phyloP scores from a whole-genome alignment of 2,113 vertebrate species.

The Mustelus asterias region DNA sequence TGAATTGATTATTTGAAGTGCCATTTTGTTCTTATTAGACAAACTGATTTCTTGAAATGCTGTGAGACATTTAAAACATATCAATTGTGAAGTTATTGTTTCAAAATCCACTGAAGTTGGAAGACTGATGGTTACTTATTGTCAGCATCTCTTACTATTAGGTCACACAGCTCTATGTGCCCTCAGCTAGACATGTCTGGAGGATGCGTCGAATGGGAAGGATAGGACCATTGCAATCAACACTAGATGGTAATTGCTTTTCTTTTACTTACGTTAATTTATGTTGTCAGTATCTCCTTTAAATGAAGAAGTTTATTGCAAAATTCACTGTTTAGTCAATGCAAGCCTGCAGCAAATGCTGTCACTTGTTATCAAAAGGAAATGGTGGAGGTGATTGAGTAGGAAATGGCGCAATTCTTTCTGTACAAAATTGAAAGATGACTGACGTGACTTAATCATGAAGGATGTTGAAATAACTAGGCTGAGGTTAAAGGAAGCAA shows the following conservation, averaged over 20 bases:
- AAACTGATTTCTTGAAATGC: background rate
- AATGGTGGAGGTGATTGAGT: background rate
- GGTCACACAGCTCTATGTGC: conserved; percentile 95
- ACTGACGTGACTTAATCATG: background rate
- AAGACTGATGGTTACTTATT: background rate
- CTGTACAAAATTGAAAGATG: background rate
- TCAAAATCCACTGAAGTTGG: background rate
- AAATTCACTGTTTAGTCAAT: conserved; percentile 6
- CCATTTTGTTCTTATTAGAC: background rate
- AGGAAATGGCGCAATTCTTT: background rate
- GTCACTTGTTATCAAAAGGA: background rate
- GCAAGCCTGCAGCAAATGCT: background rate
- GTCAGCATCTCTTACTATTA: conserved; percentile 45
- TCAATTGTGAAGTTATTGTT: conserved; percentile 5
- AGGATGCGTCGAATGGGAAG: conserved; percentile 87
- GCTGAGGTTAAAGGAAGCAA: background rate
- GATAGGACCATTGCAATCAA: conserved; percentile 90
- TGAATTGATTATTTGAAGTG: conserved; percentile 38
- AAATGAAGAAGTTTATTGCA: conserved; percentile 19
- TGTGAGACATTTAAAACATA: conserved; percentile 19
- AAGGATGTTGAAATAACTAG: background rate
- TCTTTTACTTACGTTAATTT: background rate
- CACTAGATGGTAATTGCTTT: conserved; percentile 74
- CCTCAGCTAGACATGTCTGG: conserved; percentile 86
- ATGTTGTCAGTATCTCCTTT: background rate